Percentiles rank a stretch among this genome's conserved stretches.
These are phyloP conservation scores for Callinectes sapidus DNA, from an alignment of 2,888 invertebrate species.

Conservation along the genomic window DNA sequence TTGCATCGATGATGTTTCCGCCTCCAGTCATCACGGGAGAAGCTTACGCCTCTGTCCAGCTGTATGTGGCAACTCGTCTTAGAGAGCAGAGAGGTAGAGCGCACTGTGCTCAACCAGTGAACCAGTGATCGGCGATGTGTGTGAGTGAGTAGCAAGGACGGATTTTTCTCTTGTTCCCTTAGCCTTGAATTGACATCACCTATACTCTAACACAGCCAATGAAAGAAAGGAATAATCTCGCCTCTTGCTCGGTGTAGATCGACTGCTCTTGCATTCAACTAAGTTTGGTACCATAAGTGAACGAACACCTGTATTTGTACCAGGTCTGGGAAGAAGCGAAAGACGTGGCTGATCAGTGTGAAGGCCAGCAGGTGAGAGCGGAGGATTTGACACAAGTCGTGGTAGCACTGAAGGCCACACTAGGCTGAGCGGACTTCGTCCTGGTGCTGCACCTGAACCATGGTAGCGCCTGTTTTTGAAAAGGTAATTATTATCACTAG, in stretches of 20 bases:
- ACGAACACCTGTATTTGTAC: not conserved
- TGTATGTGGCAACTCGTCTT: not conserved
- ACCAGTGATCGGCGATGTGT: not conserved
- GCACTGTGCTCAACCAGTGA: not conserved
- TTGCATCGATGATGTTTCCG: not conserved
- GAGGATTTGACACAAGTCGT: not conserved
- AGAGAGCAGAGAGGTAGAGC: not conserved
- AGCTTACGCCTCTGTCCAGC: not conserved
- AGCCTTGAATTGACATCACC: too few species aligned
- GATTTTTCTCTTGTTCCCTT: too few species aligned
- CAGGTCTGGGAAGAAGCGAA: not conserved
- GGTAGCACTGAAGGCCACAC: too few species aligned
- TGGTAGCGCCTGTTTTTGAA: not conserved
- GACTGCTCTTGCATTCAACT: not conserved
- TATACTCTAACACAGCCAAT: too few species aligned
- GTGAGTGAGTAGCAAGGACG: not conserved
- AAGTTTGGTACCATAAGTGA: not conserved
- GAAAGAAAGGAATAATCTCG: too few species aligned
- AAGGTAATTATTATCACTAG: not conserved
- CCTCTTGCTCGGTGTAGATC: too few species aligned
- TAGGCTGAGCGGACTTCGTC: too few species aligned
- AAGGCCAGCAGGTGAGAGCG: not conserved
- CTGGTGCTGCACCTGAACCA: not conserved
- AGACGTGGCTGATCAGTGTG: not conserved
- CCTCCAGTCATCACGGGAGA: not conserved